phyloP scores from a whole-genome alignment of 2,888 invertebrate genomes.

The Chymomyza procnemis region DNA sequence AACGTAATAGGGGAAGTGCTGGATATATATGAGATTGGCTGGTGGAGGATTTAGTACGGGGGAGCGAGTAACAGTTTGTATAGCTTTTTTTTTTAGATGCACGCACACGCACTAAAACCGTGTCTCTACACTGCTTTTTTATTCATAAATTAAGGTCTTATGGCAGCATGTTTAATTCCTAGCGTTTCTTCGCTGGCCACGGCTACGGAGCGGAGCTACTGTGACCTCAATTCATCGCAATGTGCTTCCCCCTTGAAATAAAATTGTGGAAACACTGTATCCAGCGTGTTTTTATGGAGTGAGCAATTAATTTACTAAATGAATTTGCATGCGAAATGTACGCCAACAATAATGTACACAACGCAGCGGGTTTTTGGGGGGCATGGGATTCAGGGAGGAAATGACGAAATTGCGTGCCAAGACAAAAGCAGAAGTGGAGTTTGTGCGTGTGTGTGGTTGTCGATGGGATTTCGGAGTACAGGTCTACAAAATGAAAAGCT shows the following conservation, averaged over 20 bases:
- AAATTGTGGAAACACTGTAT: constrained; percentile 44
- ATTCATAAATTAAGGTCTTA: constrained; percentile 10
- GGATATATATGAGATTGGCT: background rate
- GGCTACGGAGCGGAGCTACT: background rate
- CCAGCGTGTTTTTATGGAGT: constrained; percentile 40
- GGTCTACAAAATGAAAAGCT: constrained; percentile 10
- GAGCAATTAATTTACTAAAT: constrained; percentile 71
- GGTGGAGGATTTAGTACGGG: background rate
- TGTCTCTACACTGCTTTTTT: background rate
- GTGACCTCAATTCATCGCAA: constrained; percentile 39
- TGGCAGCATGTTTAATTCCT: constrained; percentile 23
- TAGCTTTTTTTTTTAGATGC: background rate
- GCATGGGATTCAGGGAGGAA: background rate
- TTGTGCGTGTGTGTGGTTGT: background rate
- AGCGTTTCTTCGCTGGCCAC: constrained; percentile 28
- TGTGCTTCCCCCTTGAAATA: constrained; percentile 20
- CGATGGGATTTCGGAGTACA: background rate
- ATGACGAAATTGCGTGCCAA: constrained; percentile 15
- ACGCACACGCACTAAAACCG: background rate
- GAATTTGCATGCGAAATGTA: constrained; percentile 70
- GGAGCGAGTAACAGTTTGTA: background rate
- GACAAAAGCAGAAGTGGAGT: constrained; percentile 13
- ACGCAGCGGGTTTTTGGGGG: background rate
- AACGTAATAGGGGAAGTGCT: background rate
- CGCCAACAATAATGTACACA: constrained; percentile 39